A percentile compares a stretch with the other conserved stretches of the same genome.
Evolutionary conservation across 2,797 vertebrate genomes (phyloP).

Genomic region (Alectoris magna): DNA sequence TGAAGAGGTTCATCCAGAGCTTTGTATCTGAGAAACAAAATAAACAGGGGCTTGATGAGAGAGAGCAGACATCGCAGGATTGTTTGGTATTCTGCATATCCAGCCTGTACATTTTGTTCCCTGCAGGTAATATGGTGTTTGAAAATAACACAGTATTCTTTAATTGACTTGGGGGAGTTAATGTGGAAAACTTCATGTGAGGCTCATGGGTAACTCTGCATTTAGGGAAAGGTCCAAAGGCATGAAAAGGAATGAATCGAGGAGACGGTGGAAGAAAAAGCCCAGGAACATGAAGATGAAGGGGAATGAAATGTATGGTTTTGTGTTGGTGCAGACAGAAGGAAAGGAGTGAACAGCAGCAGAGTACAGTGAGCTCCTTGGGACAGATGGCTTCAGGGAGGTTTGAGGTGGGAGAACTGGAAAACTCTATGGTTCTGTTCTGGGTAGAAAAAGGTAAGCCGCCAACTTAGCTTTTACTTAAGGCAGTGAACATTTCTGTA

Average conservation of each 20-base stretch:
- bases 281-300: not conserved
- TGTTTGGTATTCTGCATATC: not conserved
- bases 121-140: not conserved
- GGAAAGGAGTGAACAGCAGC: not conserved
- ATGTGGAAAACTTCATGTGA: not conserved
- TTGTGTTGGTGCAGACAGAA: not conserved
- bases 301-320: not conserved
- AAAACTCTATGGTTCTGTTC: constrained; percentile 82
- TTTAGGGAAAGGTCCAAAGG: not conserved
- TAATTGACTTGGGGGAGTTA: not conserved
- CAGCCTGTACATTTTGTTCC: not conserved
- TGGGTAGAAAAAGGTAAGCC: constrained; percentile 53
- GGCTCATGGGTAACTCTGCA: fast-evolving
- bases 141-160: not conserved
- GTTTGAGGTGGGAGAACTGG: constrained; percentile 79
- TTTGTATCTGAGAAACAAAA: not conserved
- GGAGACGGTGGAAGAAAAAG: not conserved
- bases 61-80: not conserved
- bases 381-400: constrained; percentile 78
- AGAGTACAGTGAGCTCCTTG: not conserved
- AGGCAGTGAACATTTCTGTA: not conserved
- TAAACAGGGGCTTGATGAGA: not conserved
- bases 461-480: not conserved
- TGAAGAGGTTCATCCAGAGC: not conserved
- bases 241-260: not conserved